Conservation (phyloP, 2,113 vertebrate species). For the Trematomus loennbergii region DNA sequence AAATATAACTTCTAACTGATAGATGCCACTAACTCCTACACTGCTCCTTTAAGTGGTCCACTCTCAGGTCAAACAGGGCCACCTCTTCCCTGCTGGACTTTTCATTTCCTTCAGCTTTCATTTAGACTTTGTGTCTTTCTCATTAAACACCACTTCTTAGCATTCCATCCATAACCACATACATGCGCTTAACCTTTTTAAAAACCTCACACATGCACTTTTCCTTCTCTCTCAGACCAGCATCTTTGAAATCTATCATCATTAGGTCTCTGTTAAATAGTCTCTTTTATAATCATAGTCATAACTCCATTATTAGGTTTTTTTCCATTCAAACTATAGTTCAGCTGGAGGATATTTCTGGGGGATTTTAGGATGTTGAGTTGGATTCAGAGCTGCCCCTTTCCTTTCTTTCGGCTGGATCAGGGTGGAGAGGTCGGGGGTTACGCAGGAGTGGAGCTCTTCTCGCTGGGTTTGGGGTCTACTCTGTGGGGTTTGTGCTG, state of each 20-base stretch:
- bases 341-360: slow-evolving; percentile 2
- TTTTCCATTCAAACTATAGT: slow-evolving; percentile 28
- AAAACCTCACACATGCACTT: slow-evolving; percentile 57
- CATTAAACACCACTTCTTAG: slow-evolving; percentile 46
- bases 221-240: slow-evolving; percentile 37
- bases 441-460: slow-evolving; percentile 85
- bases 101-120: slow-evolving; percentile 36
- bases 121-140: slow-evolving; percentile 53
- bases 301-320: slow-evolving; percentile 19
- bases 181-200: slow-evolving; percentile 30
- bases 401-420: slow-evolving; percentile 15
- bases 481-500: slow-evolving; percentile 92
- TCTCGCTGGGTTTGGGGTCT: slow-evolving; percentile 86
- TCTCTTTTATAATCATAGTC: slow-evolving; percentile 37
- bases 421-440: slow-evolving; percentile 53
- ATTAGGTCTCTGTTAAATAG: slow-evolving; percentile 42
- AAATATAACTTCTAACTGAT: no score
- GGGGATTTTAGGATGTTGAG: slow-evolving; percentile 12
- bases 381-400: slow-evolving; percentile 32
- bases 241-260: slow-evolving; percentile 69
- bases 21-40: no score
- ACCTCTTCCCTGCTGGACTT: slow-evolving; percentile 40
- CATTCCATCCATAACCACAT: slow-evolving; percentile 62
- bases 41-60: neutral
- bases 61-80: slow-evolving; percentile 14